Percentiles rank a stretch among this genome's conserved stretches.
phyloP scores from a whole-genome alignment of 2,797 vertebrate genomes.

The Buphagus erythrorhynchus region DNA sequence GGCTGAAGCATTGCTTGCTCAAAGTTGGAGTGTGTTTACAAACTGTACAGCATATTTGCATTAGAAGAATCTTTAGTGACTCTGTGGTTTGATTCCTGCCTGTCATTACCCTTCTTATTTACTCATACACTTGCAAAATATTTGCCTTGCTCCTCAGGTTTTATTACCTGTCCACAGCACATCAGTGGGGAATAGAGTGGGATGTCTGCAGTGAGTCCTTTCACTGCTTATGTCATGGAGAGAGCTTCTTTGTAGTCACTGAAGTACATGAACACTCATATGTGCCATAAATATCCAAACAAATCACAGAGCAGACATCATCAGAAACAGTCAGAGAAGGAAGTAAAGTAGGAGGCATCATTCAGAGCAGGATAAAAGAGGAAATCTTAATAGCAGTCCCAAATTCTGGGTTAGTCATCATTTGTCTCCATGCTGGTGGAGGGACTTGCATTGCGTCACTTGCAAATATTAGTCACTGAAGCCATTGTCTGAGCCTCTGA shows the following conservation, averaged over 20 bases:
- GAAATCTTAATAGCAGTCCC: slow-evolving; percentile 3
- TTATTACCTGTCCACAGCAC: not conserved
- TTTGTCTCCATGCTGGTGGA: not conserved
- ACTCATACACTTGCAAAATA: not conserved
- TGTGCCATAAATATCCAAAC: slow-evolving; percentile 20
- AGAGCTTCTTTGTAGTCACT: not conserved
- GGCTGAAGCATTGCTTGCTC: not conserved
- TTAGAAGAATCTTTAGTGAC: slow-evolving; percentile 1
- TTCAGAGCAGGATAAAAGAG: slow-evolving; percentile 20
- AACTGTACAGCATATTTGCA: not conserved
- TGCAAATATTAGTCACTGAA: not conserved
- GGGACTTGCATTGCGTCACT: slow-evolving; percentile 5
- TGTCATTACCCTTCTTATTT: slow-evolving; percentile 53
- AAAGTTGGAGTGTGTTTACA: not conserved
- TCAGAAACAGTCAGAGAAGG: not conserved
- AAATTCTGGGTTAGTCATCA: slow-evolving; percentile 48
- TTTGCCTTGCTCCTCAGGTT: not conserved
- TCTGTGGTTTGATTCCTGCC: slow-evolving; percentile 13
- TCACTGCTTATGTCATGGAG: not conserved
- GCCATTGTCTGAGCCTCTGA: not conserved
- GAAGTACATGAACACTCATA: not conserved
- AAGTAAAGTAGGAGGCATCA: slow-evolving; percentile 15
- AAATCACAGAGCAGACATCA: slow-evolving; percentile 17
- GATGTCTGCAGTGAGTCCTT: not conserved
- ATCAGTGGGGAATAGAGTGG: not conserved